Evolutionary conservation across 37 sponge, comb jelly and placozoan genomes (phyloP).

Genomic region (Spongia lamella): DNA sequence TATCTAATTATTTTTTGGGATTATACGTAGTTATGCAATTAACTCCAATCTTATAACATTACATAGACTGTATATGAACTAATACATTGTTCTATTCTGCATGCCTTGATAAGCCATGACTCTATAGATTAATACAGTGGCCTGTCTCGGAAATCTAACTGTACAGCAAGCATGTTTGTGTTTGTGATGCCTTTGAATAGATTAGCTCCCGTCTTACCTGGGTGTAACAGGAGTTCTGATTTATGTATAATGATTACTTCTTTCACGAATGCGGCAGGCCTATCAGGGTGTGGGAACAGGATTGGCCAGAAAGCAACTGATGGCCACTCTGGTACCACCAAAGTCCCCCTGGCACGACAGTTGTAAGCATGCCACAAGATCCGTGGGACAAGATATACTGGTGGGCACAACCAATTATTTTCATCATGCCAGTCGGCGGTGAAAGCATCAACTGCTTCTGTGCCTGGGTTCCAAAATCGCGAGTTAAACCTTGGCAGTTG

Average conservation of each 20-base stretch:
- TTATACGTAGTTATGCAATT: no score
- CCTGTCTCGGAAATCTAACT: neutral
- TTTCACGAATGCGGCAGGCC: slow-evolving; percentile 18
- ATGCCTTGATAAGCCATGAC: no score
- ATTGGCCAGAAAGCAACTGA: slow-evolving; percentile 44
- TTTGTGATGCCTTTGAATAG: neutral
- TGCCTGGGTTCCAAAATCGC: slow-evolving; percentile 12
- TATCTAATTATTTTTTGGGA: no score
- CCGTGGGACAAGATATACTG: slow-evolving; percentile 27
- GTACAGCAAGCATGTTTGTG: neutral
- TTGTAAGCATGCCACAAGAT: slow-evolving; percentile 17
- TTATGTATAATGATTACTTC: neutral
- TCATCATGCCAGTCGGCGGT: slow-evolving; percentile 30
- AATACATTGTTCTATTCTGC: no score
- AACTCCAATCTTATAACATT: no score
- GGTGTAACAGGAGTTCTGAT: neutral
- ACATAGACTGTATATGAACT: no score
- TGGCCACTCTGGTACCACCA: slow-evolving; percentile 32
- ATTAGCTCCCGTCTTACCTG: neutral
- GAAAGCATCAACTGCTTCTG: no score
- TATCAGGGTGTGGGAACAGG: slow-evolving; percentile 1
- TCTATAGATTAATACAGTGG: no score
- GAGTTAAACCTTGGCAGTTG: slow-evolving; percentile 17
- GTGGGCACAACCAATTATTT: slow-evolving; percentile 38
- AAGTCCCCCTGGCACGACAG: slow-evolving; percentile 18